phyloP scores from a whole-genome alignment of 2,113 vertebrate species.

The Marcusenius ussheri region DNA sequence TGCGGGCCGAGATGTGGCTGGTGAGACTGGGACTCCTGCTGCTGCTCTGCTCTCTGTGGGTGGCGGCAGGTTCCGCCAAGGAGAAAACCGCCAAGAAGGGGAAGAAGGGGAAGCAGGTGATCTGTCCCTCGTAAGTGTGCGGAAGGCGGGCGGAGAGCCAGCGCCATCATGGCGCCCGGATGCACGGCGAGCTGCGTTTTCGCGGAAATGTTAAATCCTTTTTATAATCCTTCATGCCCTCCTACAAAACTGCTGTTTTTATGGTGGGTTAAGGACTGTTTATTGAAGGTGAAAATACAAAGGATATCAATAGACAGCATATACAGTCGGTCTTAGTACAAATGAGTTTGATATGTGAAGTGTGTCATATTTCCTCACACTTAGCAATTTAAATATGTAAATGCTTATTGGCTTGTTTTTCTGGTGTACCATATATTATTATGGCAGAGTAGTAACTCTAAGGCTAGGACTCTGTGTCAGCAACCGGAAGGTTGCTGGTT shows the following conservation, averaged over 20 bases:
- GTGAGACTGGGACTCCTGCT: not conserved
- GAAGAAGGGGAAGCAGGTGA: constrained; percentile 59
- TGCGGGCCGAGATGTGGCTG: not conserved
- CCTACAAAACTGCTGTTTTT: not conserved
- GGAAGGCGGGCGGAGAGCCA: not conserved
- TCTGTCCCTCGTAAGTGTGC: constrained; percentile 63
- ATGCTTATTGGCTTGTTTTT: not conserved
- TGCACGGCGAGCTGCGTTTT: not conserved
- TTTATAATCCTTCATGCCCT: not conserved
- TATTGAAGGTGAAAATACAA: not conserved
- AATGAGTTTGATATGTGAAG: not conserved
- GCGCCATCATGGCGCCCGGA: not conserved
- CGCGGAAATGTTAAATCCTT: not conserved
- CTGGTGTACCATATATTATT: not conserved
- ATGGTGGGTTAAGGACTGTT: not conserved
- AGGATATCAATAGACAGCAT: not conserved
- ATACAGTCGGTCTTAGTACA: not conserved
- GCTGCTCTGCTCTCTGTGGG: not conserved
- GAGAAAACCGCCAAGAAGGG: constrained; percentile 54
- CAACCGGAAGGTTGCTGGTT: no score
- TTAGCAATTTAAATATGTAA: not conserved
- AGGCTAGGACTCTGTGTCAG: no score
- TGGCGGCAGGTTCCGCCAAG: constrained; percentile 26
- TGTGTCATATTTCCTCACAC: not conserved
- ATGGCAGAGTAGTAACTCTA: no score